Evolutionary conservation across 2,113 vertebrate genomes (phyloP).

Genomic region (Dipodomys stephensi): DNA sequence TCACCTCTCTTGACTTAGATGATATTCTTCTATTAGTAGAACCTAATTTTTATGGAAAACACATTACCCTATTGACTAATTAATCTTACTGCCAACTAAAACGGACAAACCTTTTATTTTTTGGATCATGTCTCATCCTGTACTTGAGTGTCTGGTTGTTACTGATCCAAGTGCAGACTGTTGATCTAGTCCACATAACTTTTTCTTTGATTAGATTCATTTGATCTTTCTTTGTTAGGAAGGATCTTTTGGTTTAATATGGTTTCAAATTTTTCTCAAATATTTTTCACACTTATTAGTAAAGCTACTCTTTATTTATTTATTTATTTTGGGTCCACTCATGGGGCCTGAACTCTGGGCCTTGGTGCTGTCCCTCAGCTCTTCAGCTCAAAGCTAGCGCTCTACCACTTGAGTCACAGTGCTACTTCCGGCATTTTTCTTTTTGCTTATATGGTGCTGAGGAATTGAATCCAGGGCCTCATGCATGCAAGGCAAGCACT

Average conservation of each 20-base stretch:
- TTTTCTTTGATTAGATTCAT: constrained; percentile 31
- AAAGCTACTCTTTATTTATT: background rate
- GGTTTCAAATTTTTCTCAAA: constrained; percentile 23
- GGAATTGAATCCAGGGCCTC: too few relatives aligned
- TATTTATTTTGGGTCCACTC: too few relatives aligned
- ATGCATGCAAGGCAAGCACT: too few relatives aligned
- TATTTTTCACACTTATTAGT: constrained; percentile 33
- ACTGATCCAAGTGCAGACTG: background rate
- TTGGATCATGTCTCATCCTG: background rate
- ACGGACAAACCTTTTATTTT: constrained; percentile 34
- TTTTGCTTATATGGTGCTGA: too few relatives aligned
- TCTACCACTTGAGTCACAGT: too few relatives aligned
- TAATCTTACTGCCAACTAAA: constrained; percentile 52
- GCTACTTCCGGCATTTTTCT: too few relatives aligned
- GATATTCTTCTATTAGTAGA: constrained; percentile 45
- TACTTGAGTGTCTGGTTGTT: constrained; percentile 12
- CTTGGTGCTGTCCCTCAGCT: too few relatives aligned
- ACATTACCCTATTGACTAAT: constrained; percentile 43
- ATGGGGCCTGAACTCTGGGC: too few relatives aligned
- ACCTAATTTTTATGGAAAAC: constrained; percentile 30
- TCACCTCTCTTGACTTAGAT: constrained; percentile 35
- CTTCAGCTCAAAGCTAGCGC: too few relatives aligned
- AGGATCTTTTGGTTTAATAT: constrained; percentile 39
- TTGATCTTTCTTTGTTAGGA: constrained; percentile 38
- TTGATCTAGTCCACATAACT: constrained; percentile 15